Percentiles rank a stretch among this genome's conserved stretches.
phyloP scores from a whole-genome alignment of 2,797 vertebrate species.

The Macropodus opercularis region DNA sequence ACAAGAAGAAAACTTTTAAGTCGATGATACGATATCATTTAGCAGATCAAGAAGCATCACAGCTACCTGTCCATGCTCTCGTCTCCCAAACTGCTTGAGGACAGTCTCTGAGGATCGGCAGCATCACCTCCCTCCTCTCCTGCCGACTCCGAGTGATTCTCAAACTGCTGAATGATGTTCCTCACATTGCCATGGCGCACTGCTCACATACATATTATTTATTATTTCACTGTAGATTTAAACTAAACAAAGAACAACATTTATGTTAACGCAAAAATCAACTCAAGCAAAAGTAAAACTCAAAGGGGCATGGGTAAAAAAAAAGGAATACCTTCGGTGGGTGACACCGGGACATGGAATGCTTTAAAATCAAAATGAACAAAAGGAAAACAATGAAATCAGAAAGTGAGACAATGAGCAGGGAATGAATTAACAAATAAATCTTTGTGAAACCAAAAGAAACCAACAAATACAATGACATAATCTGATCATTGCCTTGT shows the following conservation, averaged over 20 bases:
- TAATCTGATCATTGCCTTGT: too few relatives aligned
- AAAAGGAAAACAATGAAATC: conserved; percentile 47
- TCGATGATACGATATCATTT: too few relatives aligned
- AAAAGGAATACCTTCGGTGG: conserved; percentile 86
- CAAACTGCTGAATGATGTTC: conserved; percentile 97
- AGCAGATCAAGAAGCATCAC: too few relatives aligned
- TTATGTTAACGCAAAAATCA: background rate
- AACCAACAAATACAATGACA: background rate
- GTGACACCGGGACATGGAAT: conserved; percentile 94
- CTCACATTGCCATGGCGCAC: conserved; percentile 90
- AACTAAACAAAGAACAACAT: background rate
- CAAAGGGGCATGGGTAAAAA: background rate
- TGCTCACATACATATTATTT: conserved; percentile 43
- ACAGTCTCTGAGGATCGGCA: conserved; percentile 80
- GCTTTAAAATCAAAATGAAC: conserved; percentile 79
- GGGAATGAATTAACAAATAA: conserved; percentile 35
- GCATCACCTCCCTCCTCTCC: conserved; percentile 80
- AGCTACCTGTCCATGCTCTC: conserved; percentile 85
- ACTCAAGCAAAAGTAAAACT: conserved; percentile 7
- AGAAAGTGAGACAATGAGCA: conserved; percentile 17
- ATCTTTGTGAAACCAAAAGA: background rate
- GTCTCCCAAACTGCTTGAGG: conserved; percentile 90
- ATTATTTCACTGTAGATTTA: rapidly evolving
- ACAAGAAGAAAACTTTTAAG: too few relatives aligned
- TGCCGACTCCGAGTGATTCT: conserved; percentile 79